Conservation (phyloP, 2,888 invertebrate genomes). For the Zygaena filipendulae region DNA sequence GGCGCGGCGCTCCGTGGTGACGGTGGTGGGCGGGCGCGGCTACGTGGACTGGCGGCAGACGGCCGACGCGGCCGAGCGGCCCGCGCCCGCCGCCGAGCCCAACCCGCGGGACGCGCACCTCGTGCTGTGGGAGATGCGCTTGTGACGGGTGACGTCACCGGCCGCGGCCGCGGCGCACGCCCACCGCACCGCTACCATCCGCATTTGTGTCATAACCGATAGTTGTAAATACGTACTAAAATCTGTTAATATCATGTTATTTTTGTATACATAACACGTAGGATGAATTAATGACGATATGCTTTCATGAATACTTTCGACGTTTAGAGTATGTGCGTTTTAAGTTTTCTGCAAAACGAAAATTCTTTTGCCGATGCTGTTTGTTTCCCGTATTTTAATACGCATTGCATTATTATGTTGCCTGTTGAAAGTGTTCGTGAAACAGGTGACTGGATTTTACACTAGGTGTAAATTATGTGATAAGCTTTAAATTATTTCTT, state of each 20-base stretch:
- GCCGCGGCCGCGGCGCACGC: constrained; percentile 11
- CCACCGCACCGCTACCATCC: not conserved
- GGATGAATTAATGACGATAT: too few species aligned
- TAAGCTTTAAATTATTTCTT: constrained; percentile 66
- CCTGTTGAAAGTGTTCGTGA: not conserved
- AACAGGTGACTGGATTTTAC: constrained; percentile 21
- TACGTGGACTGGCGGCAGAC: constrained; percentile 88
- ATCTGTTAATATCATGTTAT: too few species aligned
- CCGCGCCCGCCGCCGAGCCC: constrained; percentile 70
- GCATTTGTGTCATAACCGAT: too few species aligned
- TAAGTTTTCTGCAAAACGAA: too few species aligned
- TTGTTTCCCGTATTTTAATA: too few species aligned
- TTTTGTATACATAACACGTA: too few species aligned
- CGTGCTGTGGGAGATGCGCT: constrained; percentile 83
- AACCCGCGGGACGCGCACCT: constrained; percentile 90
- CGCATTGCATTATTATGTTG: too few species aligned
- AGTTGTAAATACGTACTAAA: too few species aligned
- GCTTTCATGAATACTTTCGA: constrained; percentile 3
- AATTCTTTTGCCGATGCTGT: too few species aligned
- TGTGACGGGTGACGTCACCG: constrained; percentile 32
- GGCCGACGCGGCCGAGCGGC: constrained; percentile 70
- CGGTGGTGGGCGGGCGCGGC: constrained; percentile 88
- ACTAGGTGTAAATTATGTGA: constrained; percentile 42
- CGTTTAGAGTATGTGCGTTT: constrained; percentile 4
- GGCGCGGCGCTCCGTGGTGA: constrained; percentile 80